Evolutionary conservation across 2,888 invertebrate genomes (phyloP), one percentile per base, ranked within the genome.

Genomic region (Tinea trinotella): DNA sequence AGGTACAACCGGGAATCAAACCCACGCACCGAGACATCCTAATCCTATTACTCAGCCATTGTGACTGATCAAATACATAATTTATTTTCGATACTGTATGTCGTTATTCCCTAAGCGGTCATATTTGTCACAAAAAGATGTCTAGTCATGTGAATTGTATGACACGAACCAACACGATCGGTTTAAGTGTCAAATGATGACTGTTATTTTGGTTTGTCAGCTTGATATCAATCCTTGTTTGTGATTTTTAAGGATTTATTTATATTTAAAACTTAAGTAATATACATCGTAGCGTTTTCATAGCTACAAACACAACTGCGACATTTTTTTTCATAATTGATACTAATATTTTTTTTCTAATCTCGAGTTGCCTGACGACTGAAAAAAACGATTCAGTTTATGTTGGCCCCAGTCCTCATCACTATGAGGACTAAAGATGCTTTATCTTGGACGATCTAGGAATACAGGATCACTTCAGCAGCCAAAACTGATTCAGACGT

Each of bases 31-130:
- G 17, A 40, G 19, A 12, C 68, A 58, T 60, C 59, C 65, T 83
- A 82, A 83, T 83, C 81, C 80, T 82, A 82, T 83, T 81, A 82
- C 66, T 70, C 63, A 63, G 58, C 65, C 66, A 74, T 80, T 82
- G 77, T 79, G 68, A 68, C 70, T 71, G 67, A 70, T 71, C 69
- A 76, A 80, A 78, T 76, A 80, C 79, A 76, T 75, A 75, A 78
- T 77, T 80, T 74, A 80, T 76, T 78, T 80, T 73, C 72, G 64
- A 78, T 77, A 67, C 70, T 66, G 70, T 70, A 71, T 68, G 67
- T 58, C 57, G 58, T 58, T 60, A 59, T 58, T 65, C 70, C 70
- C 67, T 63, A 64, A 65, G 64, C 65, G 67, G 60, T 62, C 59
- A 58, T 64, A 58, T 62, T 63, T 63, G 64, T 63, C 60, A 61